phyloP scores from a whole-genome alignment of 2,888 invertebrate species.

The Troides oblongomaculatus region DNA sequence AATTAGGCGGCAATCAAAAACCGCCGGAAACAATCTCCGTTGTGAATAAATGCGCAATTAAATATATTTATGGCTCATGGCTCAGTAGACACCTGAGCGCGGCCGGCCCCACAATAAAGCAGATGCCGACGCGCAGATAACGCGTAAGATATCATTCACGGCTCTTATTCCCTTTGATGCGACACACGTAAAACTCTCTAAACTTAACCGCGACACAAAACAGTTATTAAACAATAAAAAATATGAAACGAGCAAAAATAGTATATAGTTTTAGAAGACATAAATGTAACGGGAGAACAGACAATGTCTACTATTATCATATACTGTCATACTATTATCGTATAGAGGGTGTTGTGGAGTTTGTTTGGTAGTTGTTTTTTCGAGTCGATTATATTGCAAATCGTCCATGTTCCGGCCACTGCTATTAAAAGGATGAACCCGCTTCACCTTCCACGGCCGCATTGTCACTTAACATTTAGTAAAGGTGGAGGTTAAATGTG shows the following conservation, averaged over 20 bases:
- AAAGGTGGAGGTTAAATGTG: too few species aligned
- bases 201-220: conserved; percentile 16
- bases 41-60: conserved; percentile 27
- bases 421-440: too few species aligned
- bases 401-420: too few species aligned
- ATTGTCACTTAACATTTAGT: too few species aligned
- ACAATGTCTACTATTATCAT: not conserved
- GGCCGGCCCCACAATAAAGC: conserved; percentile 6
- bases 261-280: not conserved
- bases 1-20: conserved; percentile 23
- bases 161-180: conserved; percentile 22
- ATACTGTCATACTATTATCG: too few species aligned
- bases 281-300: not conserved
- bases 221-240: not conserved
- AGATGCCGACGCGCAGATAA: conserved; percentile 28
- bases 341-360: too few species aligned
- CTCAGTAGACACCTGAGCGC: conserved; percentile 15
- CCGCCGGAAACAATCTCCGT: conserved; percentile 22
- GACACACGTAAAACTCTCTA: conserved; percentile 15
- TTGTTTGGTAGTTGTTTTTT: too few species aligned
- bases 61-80: conserved; percentile 25
- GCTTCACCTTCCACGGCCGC: too few species aligned
- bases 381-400: too few species aligned
- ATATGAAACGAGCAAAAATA: not conserved
- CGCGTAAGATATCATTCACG: conserved; percentile 11